Evolutionary conservation across 2,888 invertebrate species (phyloP).

Genomic region (Vanessa cardui): DNA sequence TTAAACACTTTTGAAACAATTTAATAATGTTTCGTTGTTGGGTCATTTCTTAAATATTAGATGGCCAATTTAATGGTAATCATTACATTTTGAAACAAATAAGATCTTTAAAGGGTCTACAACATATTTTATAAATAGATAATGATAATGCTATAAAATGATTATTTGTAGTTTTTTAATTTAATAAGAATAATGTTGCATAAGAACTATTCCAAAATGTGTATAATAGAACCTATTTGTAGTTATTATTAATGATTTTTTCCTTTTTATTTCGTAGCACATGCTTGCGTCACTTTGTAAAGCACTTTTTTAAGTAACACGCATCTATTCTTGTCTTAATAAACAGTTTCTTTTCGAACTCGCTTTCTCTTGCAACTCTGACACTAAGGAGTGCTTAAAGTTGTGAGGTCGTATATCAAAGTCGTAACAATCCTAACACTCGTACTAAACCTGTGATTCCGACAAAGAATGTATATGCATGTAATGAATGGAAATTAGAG

Average conservation of each 20-base stretch:
- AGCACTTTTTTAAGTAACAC: too few species aligned
- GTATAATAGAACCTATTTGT: too few species aligned
- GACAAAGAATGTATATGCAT: too few species aligned
- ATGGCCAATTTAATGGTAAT: background rate
- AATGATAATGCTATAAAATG: too few species aligned
- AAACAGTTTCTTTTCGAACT: slow-evolving; percentile 11
- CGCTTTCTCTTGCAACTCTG: slow-evolving; percentile 15
- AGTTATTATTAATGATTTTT: too few species aligned
- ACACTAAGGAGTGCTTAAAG: slow-evolving; percentile 7
- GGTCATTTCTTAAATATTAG: background rate
- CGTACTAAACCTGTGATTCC: slow-evolving; percentile 11
- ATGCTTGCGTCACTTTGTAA: background rate
- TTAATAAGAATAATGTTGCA: too few species aligned
- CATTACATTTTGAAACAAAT: too few species aligned
- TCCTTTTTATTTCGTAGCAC: background rate
- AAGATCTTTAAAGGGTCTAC: too few species aligned
- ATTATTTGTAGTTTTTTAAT: too few species aligned
- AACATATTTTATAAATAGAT: too few species aligned
- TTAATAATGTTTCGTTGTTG: slow-evolving; percentile 1
- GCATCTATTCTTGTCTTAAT: slow-evolving; percentile 1
- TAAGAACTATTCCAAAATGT: too few species aligned
- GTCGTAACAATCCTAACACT: slow-evolving; percentile 14
- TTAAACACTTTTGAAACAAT: slow-evolving; percentile 5
- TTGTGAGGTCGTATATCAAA: slow-evolving; percentile 23
- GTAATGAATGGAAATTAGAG: slow-evolving; percentile 26